Evolutionary conservation across 2,113 vertebrate species (phyloP).

Genomic region (Cisticola juncidis): DNA sequence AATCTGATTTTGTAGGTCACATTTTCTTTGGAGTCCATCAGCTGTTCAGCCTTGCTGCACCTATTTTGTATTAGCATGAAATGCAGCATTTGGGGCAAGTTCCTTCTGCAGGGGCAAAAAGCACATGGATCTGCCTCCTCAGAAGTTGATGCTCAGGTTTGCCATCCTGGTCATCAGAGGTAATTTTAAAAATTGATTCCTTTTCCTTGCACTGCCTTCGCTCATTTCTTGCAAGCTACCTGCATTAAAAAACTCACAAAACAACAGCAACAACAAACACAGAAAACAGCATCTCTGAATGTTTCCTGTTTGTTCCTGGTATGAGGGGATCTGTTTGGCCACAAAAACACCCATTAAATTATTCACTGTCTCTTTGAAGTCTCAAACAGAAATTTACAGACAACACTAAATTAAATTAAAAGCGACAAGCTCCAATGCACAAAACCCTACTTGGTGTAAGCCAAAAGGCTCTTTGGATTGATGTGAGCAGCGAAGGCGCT

Average conservation of each 20-base stretch:
- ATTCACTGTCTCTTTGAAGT: neutral
- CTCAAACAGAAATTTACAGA: neutral
- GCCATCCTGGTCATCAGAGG: neutral
- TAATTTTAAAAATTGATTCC: conserved; percentile 47
- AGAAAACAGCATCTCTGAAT: neutral
- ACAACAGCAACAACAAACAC: neutral
- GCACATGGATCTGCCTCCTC: neutral
- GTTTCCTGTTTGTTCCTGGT: neutral
- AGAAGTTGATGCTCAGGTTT: neutral
- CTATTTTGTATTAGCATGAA: neutral
- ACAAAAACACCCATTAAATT: neutral
- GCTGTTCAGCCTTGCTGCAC: neutral
- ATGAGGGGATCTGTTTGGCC: neutral
- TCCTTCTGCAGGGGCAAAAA: neutral
- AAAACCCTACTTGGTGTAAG: neutral
- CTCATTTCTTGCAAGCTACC: neutral
- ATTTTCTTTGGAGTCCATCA: neutral
- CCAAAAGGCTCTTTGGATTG: neutral
- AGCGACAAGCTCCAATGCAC: neutral
- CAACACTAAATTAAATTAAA: neutral
- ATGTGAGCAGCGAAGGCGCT: neutral
- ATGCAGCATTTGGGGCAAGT: neutral
- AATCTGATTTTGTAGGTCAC: neutral
- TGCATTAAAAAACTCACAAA: neutral
- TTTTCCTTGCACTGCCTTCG: conserved; percentile 68